A percentile compares a stretch with the other conserved stretches of the same genome.
Evolutionary conservation across 2,113 vertebrate species (phyloP).

Genomic region (Poeciliopsis occidentalis): DNA sequence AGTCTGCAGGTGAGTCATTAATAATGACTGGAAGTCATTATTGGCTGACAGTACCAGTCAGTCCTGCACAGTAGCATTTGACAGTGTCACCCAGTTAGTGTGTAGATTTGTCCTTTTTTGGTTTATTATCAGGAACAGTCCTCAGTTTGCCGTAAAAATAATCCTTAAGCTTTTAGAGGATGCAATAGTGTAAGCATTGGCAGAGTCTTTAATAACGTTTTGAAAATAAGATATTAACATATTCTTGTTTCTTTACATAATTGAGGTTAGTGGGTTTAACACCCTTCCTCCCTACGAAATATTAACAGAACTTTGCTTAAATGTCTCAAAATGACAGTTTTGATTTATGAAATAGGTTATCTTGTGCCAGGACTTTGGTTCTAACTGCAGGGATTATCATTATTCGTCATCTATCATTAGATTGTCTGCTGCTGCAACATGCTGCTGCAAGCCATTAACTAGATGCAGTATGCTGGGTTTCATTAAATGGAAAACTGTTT

Average conservation of each 20-base stretch:
- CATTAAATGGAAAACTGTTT: no score
- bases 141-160: background rate
- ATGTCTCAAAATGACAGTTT: no score
- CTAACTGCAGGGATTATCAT: background rate
- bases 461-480: no score
- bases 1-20: conserved; percentile 1
- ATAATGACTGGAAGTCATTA: conserved; percentile 8
- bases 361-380: background rate
- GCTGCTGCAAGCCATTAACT: no score
- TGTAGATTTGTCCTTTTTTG: background rate
- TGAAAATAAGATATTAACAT: background rate
- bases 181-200: background rate
- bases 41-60: conserved; percentile 17
- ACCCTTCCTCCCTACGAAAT: no score
- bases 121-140: background rate
- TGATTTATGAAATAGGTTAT: no score
- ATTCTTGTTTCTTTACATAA: background rate
- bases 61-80: background rate
- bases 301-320: no score
- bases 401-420: background rate
- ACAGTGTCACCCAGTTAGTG: background rate
- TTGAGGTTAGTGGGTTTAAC: background rate
- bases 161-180: background rate
- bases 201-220: background rate
- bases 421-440: no score